Base-by-base conservation (phyloP, 2,113 vertebrate genomes). In the Illadopsis cleaveri region DNA sequence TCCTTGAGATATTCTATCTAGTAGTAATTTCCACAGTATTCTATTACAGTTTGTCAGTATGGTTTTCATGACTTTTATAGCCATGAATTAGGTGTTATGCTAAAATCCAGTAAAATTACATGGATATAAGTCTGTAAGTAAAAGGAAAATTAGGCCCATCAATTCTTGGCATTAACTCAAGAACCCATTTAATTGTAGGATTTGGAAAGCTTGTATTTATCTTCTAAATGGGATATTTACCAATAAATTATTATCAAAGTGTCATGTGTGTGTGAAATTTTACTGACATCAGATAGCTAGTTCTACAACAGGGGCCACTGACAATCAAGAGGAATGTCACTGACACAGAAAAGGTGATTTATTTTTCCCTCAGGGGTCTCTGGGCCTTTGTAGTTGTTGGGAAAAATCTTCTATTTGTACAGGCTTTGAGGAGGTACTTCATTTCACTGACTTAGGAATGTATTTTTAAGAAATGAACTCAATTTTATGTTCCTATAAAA, bases 171-270 rank as follows among this genome's bases (percentile, higher is more conserved):
- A 62, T 81, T 80, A 82, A 70, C 11, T 86, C 27, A 88, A 86
- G 56, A 81, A 44, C 40, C 4, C 37, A 40, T 64, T 88, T 88
- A 86, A 94, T 82, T 38, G 78, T 10, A 57, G 45, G 65, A 87
- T 89, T 85, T 93, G 23, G 25, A 22, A 89, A 48, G 12, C 75
- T 78, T 50, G 28, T 76, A 56, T 82, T 89, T 89, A 53, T 65
- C 25, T 93, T 84, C 57, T 86, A 82, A 95, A 89, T 60, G n/a
- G 27, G n/a, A 89, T 91, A 83, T 72, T 89, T 93, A 88, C 65
- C 24, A 12, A 93, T 45, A 64, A 84, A 80, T 94, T 72, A 86
- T 51, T 79, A 56, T 71, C 40, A 53, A 24, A 62, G 11, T 38
- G 25, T 75, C 28, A n/a, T 5, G 6, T 1, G 0, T 75, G 56